Conservation (phyloP, 2,797 vertebrate genomes). For the Falco biarmicus region DNA sequence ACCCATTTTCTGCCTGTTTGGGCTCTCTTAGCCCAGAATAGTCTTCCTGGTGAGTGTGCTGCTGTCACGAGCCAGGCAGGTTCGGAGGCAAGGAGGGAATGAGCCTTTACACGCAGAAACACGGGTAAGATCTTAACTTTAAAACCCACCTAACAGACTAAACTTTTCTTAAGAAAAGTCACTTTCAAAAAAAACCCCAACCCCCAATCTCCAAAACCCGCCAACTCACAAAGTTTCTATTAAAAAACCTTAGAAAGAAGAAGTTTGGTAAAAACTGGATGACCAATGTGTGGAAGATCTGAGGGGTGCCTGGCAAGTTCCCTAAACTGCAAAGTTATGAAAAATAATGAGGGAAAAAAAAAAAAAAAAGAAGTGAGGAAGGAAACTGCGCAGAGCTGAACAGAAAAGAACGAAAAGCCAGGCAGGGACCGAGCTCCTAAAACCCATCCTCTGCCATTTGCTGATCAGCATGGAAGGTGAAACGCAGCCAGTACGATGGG, state of each 20-base stretch:
- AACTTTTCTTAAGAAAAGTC: neutral
- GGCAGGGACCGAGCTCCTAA: neutral
- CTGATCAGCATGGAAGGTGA: neutral
- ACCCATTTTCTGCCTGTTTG: neutral
- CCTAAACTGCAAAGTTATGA: neutral
- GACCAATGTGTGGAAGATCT: neutral
- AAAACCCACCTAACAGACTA: neutral
- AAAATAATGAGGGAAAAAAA: neutral
- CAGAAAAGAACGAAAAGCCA: neutral
- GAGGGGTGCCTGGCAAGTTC: neutral
- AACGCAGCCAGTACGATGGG: accelerated
- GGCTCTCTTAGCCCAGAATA: neutral
- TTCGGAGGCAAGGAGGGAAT: neutral
- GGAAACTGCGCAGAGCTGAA: neutral
- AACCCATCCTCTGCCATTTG: neutral
- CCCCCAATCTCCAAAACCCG: neutral
- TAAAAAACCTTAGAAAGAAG: neutral
- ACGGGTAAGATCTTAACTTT: neutral
- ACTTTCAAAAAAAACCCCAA: neutral
- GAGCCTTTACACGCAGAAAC: neutral
- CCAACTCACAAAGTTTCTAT: neutral
- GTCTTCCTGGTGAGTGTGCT: neutral
- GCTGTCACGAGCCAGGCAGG: neutral
- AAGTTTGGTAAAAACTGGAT: neutral
- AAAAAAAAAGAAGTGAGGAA: neutral